A percentile compares a stretch with the other conserved stretches of the same genome.
These are phyloP conservation scores for Dipus sagitta DNA, from an alignment of 2,797 vertebrate species.

Conservation along the genomic window DNA sequence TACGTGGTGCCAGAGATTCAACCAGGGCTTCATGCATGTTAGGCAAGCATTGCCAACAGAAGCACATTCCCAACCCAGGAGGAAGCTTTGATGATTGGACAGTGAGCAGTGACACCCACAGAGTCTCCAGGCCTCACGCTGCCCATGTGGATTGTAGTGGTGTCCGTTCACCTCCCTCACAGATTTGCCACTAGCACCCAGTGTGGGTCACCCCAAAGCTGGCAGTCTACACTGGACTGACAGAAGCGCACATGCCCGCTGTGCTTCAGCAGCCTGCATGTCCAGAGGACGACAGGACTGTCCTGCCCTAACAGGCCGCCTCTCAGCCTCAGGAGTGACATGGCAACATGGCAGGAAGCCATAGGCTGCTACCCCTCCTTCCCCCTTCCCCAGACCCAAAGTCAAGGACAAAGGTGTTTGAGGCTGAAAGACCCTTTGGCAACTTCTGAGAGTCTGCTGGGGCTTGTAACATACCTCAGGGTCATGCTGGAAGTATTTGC, in stretches of 20 bases:
- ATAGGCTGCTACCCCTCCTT: accelerated
- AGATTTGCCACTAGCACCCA: too few relatives aligned
- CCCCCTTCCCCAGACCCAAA: background rate
- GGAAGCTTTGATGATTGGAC: background rate
- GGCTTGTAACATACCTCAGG: slow-evolving; percentile 59
- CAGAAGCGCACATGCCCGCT: accelerated
- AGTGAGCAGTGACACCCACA: background rate
- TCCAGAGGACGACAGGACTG: background rate
- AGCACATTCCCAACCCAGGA: too few relatives aligned
- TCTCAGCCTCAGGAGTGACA: background rate
- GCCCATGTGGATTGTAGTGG: too few relatives aligned
- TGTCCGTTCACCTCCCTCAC: too few relatives aligned
- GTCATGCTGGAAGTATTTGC: slow-evolving; percentile 72
- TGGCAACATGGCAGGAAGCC: background rate
- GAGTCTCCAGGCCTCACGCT: too few relatives aligned
- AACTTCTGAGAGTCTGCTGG: slow-evolving; percentile 58
- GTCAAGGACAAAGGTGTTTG: slow-evolving; percentile 51
- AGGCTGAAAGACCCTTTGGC: slow-evolving; percentile 23
- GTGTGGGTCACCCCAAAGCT: background rate
- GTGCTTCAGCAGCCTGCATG: background rate
- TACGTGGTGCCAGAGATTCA: too few relatives aligned
- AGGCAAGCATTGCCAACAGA: background rate
- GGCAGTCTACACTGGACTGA: accelerated
- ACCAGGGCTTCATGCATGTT: background rate
- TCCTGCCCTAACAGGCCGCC: background rate